Conservation (phyloP, 2,888 invertebrate genomes). For the Galeopsomyia nigrocyanea region DNA sequence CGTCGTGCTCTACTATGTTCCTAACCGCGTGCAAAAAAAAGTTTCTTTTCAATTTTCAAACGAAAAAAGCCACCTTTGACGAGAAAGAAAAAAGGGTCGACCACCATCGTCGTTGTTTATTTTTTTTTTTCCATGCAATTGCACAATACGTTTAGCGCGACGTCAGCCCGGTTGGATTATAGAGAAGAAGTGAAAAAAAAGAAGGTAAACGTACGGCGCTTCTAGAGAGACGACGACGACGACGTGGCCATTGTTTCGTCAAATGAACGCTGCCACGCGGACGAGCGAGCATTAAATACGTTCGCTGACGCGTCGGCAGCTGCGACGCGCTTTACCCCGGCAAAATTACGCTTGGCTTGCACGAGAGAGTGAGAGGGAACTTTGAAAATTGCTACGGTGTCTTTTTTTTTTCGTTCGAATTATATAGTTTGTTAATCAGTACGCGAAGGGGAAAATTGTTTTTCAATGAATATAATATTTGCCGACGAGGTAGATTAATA, state of each 20-base stretch:
- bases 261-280: constrained; percentile 53
- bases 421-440: too few relatives aligned
- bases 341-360: background rate
- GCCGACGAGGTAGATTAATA: too few relatives aligned
- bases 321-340: background rate
- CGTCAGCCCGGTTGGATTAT: too few relatives aligned
- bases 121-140: constrained; percentile 52
- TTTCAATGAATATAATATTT: too few relatives aligned
- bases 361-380: constrained; percentile 6
- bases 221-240: background rate
- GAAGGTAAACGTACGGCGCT: background rate
- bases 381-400: too few relatives aligned
- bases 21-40: background rate
- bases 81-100: too few relatives aligned
- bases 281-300: constrained; percentile 1
- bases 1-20: background rate
- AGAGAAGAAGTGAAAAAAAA: too few relatives aligned
- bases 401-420: too few relatives aligned
- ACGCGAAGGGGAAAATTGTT: too few relatives aligned
- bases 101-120: background rate
- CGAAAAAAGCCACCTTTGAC: too few relatives aligned
- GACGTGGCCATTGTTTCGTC: constrained; percentile 51
- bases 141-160: constrained; percentile 48
- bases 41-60: background rate
- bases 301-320: background rate